These are phyloP conservation scores for Lycaena phlaeas DNA, from an alignment of 2,888 invertebrate genomes.

Conservation along the genomic window DNA sequence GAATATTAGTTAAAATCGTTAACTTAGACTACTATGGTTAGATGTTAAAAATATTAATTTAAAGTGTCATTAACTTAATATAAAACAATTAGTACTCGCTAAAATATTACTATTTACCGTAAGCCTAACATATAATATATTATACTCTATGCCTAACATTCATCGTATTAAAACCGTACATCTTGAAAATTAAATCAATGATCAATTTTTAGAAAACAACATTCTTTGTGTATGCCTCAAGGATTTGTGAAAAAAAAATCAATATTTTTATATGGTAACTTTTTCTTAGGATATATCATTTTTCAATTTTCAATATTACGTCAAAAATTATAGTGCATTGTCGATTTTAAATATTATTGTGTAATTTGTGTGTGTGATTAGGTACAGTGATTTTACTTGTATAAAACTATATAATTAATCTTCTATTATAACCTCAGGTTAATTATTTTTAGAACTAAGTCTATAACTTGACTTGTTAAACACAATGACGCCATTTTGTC, in stretches of 20 bases:
- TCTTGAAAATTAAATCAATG: no score
- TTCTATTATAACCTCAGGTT: slow-evolving; percentile 3
- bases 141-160: no score
- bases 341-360: slow-evolving; percentile 46
- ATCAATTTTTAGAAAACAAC: no score
- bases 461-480: slow-evolving; percentile 48
- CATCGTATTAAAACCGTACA: no score
- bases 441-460: slow-evolving; percentile 14
- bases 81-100: no score
- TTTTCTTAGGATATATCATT: slow-evolving; percentile 3
- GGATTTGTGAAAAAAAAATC: not conserved
- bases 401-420: slow-evolving; percentile 8
- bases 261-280: not conserved
- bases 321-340: slow-evolving; percentile 58
- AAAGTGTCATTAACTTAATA: no score
- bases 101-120: no score
- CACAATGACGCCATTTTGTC: slow-evolving; percentile 71
- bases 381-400: slow-evolving; percentile 31
- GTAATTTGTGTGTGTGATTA: slow-evolving; percentile 38
- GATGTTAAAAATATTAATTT: no score
- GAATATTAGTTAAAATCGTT: no score
- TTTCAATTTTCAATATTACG: slow-evolving; percentile 39
- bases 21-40: no score
- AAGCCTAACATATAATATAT: no score
- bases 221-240: no score